Evolutionary conservation across 2,797 vertebrate species (phyloP).

Genomic region (Clarias fuscus): DNA sequence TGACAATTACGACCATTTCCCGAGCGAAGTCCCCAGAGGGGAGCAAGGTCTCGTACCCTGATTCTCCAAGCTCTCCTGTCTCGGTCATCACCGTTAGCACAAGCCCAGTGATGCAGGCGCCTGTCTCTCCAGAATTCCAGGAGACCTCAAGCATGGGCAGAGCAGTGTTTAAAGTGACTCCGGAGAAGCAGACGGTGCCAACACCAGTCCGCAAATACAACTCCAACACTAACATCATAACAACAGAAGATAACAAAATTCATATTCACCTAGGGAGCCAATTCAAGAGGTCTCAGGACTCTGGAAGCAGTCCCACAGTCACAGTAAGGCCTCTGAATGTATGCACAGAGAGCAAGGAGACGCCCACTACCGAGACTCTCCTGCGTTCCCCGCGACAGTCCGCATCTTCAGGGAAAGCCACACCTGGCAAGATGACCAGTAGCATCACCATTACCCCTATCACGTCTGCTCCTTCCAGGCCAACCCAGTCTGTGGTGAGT

Average conservation of each 20-base stretch:
- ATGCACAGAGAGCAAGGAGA: conserved; percentile 78
- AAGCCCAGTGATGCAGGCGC: conserved; percentile 77
- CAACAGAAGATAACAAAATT: conserved; percentile 97
- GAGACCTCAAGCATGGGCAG: conserved; percentile 74
- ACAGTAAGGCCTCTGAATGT: conserved; percentile 76
- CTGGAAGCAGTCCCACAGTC: conserved; percentile 66
- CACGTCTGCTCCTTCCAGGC: conserved; percentile 79
- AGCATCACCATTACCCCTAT: conserved; percentile 92
- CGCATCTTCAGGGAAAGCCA: conserved; percentile 64
- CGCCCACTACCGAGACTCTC: conserved; percentile 77
- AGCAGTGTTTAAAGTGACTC: conserved; percentile 84
- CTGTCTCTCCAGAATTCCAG: conserved; percentile 73
- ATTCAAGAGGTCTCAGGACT: conserved; percentile 77
- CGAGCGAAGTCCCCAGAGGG: conserved; percentile 81
- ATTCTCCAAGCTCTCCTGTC: conserved; percentile 80
- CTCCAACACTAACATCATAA: conserved; percentile 86
- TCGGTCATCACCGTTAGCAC: conserved; percentile 92
- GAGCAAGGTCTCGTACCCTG: conserved; percentile 59
- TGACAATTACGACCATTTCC: conserved; percentile 91
- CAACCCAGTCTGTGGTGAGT: conserved; percentile 87
- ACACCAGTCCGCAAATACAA: conserved; percentile 80
- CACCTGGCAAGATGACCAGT: conserved; percentile 87
- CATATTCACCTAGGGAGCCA: conserved; percentile 92
- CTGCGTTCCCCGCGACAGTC: conserved; percentile 80
- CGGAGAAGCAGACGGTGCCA: conserved; percentile 80